These are phyloP conservation scores for Dermolepida albohirtum DNA, from an alignment of 2,888 invertebrate species.

Conservation along the genomic window DNA sequence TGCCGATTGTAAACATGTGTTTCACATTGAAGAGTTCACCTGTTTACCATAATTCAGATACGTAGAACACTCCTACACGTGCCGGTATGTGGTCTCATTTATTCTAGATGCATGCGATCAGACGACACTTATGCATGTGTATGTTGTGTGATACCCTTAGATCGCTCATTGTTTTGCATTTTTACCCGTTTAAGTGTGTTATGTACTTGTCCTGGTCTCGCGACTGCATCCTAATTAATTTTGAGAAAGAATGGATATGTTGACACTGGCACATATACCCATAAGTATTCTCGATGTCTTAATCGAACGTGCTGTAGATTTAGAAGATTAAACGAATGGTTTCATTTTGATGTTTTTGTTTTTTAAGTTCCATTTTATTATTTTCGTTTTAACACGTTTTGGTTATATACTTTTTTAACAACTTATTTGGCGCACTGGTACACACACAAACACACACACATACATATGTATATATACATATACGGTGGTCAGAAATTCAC, in stretches of 20 bases:
- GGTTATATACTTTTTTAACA: too few relatives aligned
- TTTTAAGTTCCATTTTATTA: too few relatives aligned
- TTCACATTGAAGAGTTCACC: constrained; percentile 21
- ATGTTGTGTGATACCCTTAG: neutral
- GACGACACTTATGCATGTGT: neutral
- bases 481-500: too few relatives aligned
- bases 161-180: constrained; percentile 22
- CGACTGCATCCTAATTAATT: constrained; percentile 4
- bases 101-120: neutral
- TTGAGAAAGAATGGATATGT: neutral
- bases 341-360: neutral
- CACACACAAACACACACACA: too few relatives aligned
- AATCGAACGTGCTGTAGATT: constrained; percentile 1
- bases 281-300: constrained; percentile 12
- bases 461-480: too few relatives aligned
- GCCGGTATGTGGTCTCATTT: constrained; percentile 9
- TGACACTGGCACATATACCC: constrained; percentile 24
- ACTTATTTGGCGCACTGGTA: too few relatives aligned
- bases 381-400: too few relatives aligned
- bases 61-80: constrained; percentile 17
- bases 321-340: neutral
- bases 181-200: neutral
- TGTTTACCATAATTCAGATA: constrained; percentile 33
- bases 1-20: constrained; percentile 33
- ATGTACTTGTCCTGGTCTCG: constrained; percentile 2